phyloP scores from a whole-genome alignment of 2,888 invertebrate genomes.

The Uloborus plumipes region DNA sequence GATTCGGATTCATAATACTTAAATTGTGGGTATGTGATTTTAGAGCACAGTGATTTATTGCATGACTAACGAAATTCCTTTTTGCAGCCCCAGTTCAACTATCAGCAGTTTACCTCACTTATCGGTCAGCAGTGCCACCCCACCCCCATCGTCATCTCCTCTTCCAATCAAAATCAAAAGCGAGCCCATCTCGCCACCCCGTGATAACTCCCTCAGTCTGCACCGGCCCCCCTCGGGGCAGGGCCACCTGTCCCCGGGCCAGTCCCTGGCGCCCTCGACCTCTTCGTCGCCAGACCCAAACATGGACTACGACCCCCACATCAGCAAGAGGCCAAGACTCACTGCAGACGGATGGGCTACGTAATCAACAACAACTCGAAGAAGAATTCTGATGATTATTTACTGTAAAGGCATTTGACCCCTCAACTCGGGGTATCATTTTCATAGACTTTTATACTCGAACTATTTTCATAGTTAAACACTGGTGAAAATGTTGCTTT shows the following conservation, averaged over 20 bases:
- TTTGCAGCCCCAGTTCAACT: slow-evolving; percentile 56
- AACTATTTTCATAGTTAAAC: slow-evolving; percentile 34
- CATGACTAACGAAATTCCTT: background rate
- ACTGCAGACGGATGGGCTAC: slow-evolving; percentile 83
- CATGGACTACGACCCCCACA: slow-evolving; percentile 71
- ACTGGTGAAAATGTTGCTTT: slow-evolving; percentile 35
- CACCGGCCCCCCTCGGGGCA: slow-evolving; percentile 75
- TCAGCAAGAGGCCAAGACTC: slow-evolving; percentile 87
- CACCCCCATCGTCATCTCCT: slow-evolving; percentile 75
- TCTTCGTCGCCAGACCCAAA: slow-evolving; percentile 70
- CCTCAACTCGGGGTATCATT: slow-evolving; percentile 21
- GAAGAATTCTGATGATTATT: slow-evolving; percentile 33
- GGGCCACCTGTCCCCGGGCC: slow-evolving; percentile 70
- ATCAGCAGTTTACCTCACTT: slow-evolving; percentile 67
- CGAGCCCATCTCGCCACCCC: slow-evolving; percentile 94
- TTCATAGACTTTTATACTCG: slow-evolving; percentile 22
- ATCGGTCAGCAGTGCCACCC: slow-evolving; percentile 67
- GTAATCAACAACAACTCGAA: slow-evolving; percentile 67
- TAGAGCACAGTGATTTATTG: no score
- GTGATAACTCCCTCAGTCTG: slow-evolving; percentile 77
- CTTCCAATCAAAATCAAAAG: slow-evolving; percentile 91
- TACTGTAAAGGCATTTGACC: slow-evolving; percentile 34
- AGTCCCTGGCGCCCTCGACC: slow-evolving; percentile 80
- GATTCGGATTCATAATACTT: no score
- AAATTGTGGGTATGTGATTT: no score